Evolutionary conservation across 92 coral and sea anemone genomes (phyloP).

Genomic region (Galaxea fascicularis): DNA sequence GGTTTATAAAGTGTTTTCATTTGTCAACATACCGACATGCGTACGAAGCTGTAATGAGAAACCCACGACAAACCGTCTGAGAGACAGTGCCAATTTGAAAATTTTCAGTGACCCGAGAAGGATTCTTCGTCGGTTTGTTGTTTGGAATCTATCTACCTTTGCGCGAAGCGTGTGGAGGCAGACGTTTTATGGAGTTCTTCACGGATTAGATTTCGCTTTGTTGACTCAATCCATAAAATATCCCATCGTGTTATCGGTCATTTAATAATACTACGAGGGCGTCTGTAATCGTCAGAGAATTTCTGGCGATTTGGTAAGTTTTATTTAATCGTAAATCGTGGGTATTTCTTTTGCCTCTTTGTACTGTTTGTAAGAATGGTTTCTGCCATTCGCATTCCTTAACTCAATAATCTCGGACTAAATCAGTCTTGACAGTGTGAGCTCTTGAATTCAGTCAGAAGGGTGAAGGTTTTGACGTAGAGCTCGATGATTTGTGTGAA

Average conservation of each 20-base stretch:
- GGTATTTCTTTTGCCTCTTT: neutral
- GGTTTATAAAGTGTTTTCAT: neutral
- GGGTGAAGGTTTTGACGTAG: slow-evolving; percentile 20
- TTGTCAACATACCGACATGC: slow-evolving; percentile 34
- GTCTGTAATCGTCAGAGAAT: neutral
- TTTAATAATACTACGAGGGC: slow-evolving; percentile 4
- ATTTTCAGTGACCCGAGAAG: neutral
- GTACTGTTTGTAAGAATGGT: neutral
- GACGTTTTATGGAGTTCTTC: slow-evolving; percentile 2
- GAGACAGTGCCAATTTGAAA: neutral
- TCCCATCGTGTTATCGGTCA: neutral
- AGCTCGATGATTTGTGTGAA: slow-evolving; percentile 3
- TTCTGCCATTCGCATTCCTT: neutral
- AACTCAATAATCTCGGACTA: neutral
- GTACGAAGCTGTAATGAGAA: neutral
- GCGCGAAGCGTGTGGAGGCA: neutral
- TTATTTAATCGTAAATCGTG: neutral
- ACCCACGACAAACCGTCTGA: slow-evolving; percentile 20
- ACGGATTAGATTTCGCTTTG: slow-evolving; percentile 16
- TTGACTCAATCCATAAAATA: neutral
- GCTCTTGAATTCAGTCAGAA: neutral
- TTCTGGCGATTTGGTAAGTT: slow-evolving; percentile 18
- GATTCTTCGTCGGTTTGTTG: neutral
- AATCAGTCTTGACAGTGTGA: neutral
- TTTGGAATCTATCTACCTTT: neutral